These are phyloP conservation scores for Caracal caracal DNA, from an alignment of 2,113 vertebrate species.

Conservation along the genomic window DNA sequence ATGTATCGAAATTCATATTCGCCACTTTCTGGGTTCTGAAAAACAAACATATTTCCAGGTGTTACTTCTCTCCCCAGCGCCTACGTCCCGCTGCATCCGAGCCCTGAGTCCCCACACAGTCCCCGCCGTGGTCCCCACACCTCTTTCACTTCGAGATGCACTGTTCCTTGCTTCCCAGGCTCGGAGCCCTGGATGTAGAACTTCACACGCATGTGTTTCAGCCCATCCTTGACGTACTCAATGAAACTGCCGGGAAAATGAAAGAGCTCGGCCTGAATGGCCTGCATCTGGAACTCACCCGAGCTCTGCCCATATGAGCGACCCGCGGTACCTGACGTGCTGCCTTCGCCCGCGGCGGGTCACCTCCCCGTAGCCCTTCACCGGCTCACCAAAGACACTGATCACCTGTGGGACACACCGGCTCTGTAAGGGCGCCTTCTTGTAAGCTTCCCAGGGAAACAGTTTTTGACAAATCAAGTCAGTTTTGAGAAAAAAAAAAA, in stretches of 20 bases:
- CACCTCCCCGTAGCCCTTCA: constrained; percentile 94
- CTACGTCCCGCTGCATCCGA: neutral
- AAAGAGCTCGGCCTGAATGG: neutral
- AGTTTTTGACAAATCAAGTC: neutral
- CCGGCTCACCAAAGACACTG: constrained; percentile 92
- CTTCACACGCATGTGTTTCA: constrained; percentile 92
- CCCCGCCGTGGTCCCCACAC: constrained; percentile 71
- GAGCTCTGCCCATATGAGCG: rapidly evolving
- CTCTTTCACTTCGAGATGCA: constrained; percentile 94
- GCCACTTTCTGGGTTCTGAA: constrained; percentile 92
- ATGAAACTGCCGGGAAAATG: constrained; percentile 86
- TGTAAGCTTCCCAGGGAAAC: neutral
- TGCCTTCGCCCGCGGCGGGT: constrained; percentile 95
- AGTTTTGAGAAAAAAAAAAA: neutral
- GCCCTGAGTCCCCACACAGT: constrained; percentile 68
- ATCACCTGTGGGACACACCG: constrained; percentile 87
- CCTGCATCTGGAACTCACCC: neutral
- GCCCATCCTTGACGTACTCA: constrained; percentile 92
- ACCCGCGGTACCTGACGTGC: constrained; percentile 89
- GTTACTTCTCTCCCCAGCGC: neutral
- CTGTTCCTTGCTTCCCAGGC: constrained; percentile 92
- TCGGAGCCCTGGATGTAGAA: constrained; percentile 98
- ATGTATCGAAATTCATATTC: constrained; percentile 93
- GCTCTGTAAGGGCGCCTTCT: neutral
- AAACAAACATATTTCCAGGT: neutral